These are phyloP conservation scores for Drosophila aff. DNA, from an alignment of 1,140 invertebrate species.

Conservation along the genomic window DNA sequence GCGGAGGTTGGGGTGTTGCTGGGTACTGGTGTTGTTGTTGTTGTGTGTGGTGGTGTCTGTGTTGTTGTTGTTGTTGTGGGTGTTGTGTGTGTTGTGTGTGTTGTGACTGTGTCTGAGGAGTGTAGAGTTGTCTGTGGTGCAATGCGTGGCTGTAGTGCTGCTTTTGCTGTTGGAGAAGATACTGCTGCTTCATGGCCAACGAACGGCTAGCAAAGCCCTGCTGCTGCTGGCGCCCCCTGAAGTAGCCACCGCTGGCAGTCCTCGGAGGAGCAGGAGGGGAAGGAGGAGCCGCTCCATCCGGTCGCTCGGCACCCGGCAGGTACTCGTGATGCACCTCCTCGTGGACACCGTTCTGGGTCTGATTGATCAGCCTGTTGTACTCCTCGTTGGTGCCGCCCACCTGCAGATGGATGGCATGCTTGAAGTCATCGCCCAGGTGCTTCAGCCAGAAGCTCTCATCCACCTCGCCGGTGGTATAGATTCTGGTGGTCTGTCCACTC, in stretches of 20 bases:
- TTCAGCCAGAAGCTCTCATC: conserved; percentile 78
- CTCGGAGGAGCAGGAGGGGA: background rate
- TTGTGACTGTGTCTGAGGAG: conserved; percentile 14
- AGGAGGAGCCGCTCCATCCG: conserved; percentile 1
- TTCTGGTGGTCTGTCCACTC: conserved; percentile 72
- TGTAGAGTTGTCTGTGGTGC: conserved; percentile 26
- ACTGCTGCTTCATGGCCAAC: conserved; percentile 50
- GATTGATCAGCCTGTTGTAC: conserved; percentile 69
- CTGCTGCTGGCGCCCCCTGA: conserved; percentile 10
- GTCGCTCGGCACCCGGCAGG: conserved; percentile 63
- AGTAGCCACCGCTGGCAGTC: background rate
- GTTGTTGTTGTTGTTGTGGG: background rate
- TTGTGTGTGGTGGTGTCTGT: background rate
- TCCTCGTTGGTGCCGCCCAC: conserved; percentile 70
- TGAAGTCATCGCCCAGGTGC: conserved; percentile 77
- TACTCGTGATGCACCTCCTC: conserved; percentile 77
- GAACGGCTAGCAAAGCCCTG: conserved; percentile 49
- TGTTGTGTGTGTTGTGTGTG: background rate
- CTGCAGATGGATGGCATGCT: conserved; percentile 74
- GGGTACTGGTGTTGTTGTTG: conserved; percentile 15
- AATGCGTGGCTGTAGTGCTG: conserved; percentile 16
- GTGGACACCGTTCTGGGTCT: conserved; percentile 60
- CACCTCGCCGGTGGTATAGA: conserved; percentile 72
- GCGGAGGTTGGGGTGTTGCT: background rate
- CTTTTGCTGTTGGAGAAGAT: conserved; percentile 30